Conservation (phyloP, 1,140 invertebrate species). For the Argopecten irradians region DNA sequence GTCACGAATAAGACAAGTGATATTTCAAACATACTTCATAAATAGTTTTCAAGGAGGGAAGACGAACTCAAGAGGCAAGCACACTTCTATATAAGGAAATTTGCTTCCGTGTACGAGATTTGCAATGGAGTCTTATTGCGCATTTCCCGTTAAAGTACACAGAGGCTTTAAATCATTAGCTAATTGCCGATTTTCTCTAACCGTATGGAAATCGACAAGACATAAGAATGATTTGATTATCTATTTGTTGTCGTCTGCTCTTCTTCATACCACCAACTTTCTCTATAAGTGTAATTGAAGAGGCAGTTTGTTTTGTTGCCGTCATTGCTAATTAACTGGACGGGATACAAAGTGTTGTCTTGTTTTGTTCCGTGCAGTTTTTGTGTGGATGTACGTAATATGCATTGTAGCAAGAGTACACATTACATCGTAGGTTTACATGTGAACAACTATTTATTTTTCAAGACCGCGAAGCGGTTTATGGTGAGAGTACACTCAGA, state of each 20-base stretch:
- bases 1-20: too few species aligned
- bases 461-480: too few species aligned
- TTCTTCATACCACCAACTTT: background rate
- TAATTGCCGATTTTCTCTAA: background rate
- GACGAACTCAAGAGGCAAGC: too few species aligned
- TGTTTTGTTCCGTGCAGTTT: too few species aligned
- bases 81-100: background rate
- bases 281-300: background rate
- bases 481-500: too few species aligned
- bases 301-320: background rate
- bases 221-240: background rate
- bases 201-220: background rate
- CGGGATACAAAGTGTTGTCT: too few species aligned
- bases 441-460: too few species aligned
- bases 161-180: background rate
- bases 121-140: background rate
- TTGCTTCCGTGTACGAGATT: background rate
- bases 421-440: too few species aligned
- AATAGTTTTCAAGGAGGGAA: background rate
- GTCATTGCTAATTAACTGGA: background rate
- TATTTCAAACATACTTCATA: too few species aligned
- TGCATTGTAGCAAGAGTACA: too few species aligned
- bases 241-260: background rate
- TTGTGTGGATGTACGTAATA: too few species aligned
- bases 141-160: background rate